Conservation (phyloP, 2,797 vertebrate species). For the Acridotheres tristis region DNA sequence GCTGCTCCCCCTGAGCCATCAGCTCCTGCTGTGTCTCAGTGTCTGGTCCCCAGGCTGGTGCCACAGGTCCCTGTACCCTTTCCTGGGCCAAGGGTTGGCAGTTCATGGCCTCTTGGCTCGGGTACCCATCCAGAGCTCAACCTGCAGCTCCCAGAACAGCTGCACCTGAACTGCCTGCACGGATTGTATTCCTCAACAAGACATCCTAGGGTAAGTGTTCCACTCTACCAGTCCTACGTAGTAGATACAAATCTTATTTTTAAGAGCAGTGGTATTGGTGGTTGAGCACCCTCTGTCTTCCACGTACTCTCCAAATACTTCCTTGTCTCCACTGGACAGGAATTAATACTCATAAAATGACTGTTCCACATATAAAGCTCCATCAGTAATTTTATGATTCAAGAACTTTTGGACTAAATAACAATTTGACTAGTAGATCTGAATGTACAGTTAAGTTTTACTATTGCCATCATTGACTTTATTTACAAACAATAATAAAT, state of each 20-base stretch:
- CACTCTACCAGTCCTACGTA: accelerated
- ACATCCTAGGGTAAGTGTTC: background rate
- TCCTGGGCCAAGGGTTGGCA: no score
- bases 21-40: background rate
- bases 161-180: background rate
- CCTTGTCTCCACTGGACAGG: background rate
- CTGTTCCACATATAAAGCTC: background rate
- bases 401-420: background rate
- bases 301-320: background rate
- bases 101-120: background rate
- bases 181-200: background rate
- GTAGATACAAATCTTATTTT: background rate
- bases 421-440: background rate
- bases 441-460: background rate
- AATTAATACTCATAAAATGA: background rate
- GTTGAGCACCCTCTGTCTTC: background rate
- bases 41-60: background rate
- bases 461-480: background rate
- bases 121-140: background rate
- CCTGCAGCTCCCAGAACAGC: background rate
- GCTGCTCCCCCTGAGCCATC: background rate
- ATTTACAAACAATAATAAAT: background rate
- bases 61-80: background rate
- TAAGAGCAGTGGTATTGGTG: background rate
- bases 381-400: background rate